Base-by-base conservation (phyloP, 2,797 vertebrate species). In the Danio jaintianensis region DNA sequence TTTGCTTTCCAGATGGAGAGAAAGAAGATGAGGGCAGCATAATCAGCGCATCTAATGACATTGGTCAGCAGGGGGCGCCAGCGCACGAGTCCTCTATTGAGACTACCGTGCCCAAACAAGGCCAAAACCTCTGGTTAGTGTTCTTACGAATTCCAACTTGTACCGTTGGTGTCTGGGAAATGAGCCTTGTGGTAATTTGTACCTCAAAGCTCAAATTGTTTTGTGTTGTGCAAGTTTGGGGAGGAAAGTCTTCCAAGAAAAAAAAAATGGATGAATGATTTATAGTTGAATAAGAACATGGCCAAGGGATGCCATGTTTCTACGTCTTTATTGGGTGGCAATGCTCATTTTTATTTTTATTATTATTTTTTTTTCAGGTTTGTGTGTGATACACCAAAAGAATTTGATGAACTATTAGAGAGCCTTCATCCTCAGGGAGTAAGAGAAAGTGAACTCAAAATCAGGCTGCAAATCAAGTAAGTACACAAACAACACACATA, bases 81-180 rank as follows among this genome's bases (percentile, higher is more conserved):
- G 81, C 13, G 0, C 16, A 81, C 6, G 96, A 97, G 61, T 40
- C 93, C n/a, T 93, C 94, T 4, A 90, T 96, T 11, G 97, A 98
- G 93, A 98, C 93, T 29, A 97, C 96, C 0, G 78, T 92, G 38
- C 98, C 98, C 64, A 99, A 99, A 72, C 96, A 96, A 89, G 97
- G 98, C 73, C 98, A 99, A 88, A 99, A 99, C 87, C 92, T 99
- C 85, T 99, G 98, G 98, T 99, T 90, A 42, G 90, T 43, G 6
- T 62, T 73, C 43, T 48, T 50, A 15, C 18, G 18, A 40, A 64
- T 67, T 45, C 68, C 48, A 36, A 40, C 36, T 18, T 70, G 68
- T 42, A 42, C 55, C 38, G 16, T 53, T 70, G 36, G 10, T 53
- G 36, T 70, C 67, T 53, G 50, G 68, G 50, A 70, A 70, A 70